Percentiles rank a stretch among this genome's conserved stretches.
These are phyloP conservation scores for Myripristis jacobus DNA, from an alignment of 2,797 vertebrate species.

Conservation along the genomic window DNA sequence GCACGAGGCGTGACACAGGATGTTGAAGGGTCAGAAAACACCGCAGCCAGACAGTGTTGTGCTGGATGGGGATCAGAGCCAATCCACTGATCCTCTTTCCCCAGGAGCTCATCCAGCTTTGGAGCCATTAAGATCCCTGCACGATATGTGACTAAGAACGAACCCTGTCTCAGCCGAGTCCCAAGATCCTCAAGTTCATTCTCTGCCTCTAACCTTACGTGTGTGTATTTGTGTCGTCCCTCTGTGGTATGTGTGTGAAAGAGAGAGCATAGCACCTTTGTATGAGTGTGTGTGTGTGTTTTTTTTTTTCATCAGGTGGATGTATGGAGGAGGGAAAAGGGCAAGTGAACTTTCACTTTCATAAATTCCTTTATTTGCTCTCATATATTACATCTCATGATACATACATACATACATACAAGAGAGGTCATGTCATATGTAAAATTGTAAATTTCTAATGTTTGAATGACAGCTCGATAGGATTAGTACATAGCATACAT, in stretches of 20 bases:
- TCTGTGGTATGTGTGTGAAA: constrained; percentile 1
- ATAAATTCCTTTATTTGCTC: constrained; percentile 81
- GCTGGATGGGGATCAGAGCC: constrained; percentile 70
- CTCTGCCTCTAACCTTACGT: constrained; percentile 41
- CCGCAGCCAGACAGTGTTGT: constrained; percentile 53
- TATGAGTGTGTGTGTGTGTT: neutral
- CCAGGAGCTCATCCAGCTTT: constrained; percentile 83
- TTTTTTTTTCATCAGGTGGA: neutral
- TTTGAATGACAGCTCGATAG: constrained; percentile 51
- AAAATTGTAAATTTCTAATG: constrained; percentile 60
- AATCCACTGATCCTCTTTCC: constrained; percentile 85
- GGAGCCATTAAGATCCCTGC: constrained; percentile 78
- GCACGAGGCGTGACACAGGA: constrained; percentile 19
- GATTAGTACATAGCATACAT: constrained; percentile 44
- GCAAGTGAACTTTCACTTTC: constrained; percentile 37
- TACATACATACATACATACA: constrained; percentile 69
- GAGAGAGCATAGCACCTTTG: constrained; percentile 8
- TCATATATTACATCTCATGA: constrained; percentile 73
- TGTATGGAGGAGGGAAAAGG: too few species aligned
- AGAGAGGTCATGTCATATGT: constrained; percentile 64
- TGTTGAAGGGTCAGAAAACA: constrained; percentile 18
- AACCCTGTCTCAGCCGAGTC: constrained; percentile 53
- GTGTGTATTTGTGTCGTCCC: neutral
- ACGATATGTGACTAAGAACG: constrained; percentile 70
- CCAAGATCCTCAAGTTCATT: constrained; percentile 54